Evolutionary conservation across 1,140 invertebrate species (phyloP).

Genomic region (Drosophila dunni): DNA sequence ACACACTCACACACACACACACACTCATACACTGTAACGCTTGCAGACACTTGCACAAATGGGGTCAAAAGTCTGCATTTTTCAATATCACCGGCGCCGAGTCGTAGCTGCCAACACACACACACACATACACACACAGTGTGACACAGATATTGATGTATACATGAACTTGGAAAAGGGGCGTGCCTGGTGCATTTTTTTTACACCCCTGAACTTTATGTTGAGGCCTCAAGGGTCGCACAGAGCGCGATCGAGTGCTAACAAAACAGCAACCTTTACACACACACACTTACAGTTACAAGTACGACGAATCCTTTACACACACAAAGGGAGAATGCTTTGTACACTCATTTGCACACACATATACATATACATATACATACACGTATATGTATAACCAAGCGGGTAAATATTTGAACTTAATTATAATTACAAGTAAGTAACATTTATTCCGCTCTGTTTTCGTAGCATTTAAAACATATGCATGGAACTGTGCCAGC

Average conservation of each 20-base stretch:
- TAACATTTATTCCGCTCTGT: constrained; percentile 14
- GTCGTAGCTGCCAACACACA: constrained; percentile 40
- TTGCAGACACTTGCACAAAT: constrained; percentile 38
- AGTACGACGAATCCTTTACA: too few relatives aligned
- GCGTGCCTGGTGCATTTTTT: constrained; percentile 10
- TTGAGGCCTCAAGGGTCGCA: constrained; percentile 29
- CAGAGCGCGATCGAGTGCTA: constrained; percentile 34
- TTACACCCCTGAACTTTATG: constrained; percentile 34
- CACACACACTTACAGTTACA: constrained; percentile 8
- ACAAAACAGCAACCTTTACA: constrained; percentile 39
- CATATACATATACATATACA: not conserved
- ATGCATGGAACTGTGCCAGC: not conserved
- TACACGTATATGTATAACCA: not conserved
- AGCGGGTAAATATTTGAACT: constrained; percentile 23
- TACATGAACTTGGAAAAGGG: constrained; percentile 43
- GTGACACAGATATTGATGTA: constrained; percentile 29
- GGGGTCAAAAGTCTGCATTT: constrained; percentile 54
- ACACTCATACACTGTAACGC: constrained; percentile 4
- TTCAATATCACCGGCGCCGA: constrained; percentile 56
- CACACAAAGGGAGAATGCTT: not conserved
- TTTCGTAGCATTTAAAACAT: constrained; percentile 11
- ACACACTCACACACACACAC: constrained; percentile 25
- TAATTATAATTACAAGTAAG: constrained; percentile 33
- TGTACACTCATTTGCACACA: constrained; percentile 23
- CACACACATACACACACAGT: constrained; percentile 2